Percentiles rank a stretch among this genome's conserved stretches.
phyloP scores from a whole-genome alignment of 2,797 vertebrate species.

The Gymnoscopelus microlampas region DNA sequence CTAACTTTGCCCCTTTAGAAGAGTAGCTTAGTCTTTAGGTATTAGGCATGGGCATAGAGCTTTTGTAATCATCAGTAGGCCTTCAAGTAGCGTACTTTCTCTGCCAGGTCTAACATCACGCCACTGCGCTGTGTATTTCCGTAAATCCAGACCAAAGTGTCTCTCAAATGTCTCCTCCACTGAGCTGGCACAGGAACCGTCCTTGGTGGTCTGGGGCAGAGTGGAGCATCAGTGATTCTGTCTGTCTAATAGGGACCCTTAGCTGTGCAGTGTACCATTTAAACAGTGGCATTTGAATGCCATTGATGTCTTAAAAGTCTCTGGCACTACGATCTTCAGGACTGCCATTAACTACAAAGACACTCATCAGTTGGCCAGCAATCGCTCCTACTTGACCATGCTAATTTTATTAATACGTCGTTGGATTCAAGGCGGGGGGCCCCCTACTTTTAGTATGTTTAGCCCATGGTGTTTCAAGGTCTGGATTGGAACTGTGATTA shows the following conservation, averaged over 20 bases:
- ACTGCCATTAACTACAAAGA: conserved; percentile 82
- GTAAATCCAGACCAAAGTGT: conserved; percentile 14
- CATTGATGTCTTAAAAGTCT: conserved; percentile 77
- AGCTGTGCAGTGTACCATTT: conserved; percentile 67
- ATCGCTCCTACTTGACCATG: conserved; percentile 74
- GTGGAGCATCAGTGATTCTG: conserved; percentile 68
- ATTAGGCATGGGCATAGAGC: no score
- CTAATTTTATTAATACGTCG: conserved; percentile 80
- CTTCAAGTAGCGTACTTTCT: neutral
- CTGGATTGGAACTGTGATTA: conserved; percentile 73
- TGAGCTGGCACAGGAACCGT: conserved; percentile 44
- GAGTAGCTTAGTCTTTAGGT: no score
- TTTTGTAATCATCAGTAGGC: no score
- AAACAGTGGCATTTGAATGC: conserved; percentile 78
- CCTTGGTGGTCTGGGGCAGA: conserved; percentile 70
- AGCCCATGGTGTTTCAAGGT: conserved; percentile 78
- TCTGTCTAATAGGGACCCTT: conserved; percentile 70
- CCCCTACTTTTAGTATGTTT: conserved; percentile 71
- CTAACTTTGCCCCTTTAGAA: no score
- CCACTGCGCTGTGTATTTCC: neutral
- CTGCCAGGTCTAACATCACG: neutral
- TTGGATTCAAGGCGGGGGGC: conserved; percentile 66
- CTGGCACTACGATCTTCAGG: conserved; percentile 69
- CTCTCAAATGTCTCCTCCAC: neutral
- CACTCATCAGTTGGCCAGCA: conserved; percentile 71